These are phyloP conservation scores for Patiria pectinifera DNA, from an alignment of 53 echinoderm and acorn worm species.

Conservation along the genomic window DNA sequence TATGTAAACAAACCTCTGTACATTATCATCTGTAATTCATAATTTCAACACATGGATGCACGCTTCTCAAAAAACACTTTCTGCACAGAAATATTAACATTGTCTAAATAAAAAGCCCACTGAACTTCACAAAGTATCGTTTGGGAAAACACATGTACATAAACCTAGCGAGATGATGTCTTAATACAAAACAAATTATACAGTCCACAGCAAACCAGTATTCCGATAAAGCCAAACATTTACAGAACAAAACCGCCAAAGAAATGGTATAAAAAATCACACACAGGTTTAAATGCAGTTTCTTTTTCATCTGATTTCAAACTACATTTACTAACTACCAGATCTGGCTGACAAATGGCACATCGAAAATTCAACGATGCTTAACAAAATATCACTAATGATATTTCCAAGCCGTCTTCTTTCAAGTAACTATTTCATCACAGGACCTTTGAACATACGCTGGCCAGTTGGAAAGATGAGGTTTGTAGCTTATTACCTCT, in stretches of 20 bases:
- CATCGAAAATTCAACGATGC: too few relatives aligned
- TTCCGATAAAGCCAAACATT: slow-evolving; percentile 49
- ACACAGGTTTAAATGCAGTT: slow-evolving; percentile 29
- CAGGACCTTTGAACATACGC: too few relatives aligned
- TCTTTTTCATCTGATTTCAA: background rate
- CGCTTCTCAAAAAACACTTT: slow-evolving; percentile 16
- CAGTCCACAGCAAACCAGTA: slow-evolving; percentile 52
- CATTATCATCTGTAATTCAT: slow-evolving; percentile 6
- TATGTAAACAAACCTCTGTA: slow-evolving; percentile 55
- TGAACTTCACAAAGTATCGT: slow-evolving; percentile 8
- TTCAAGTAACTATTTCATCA: too few relatives aligned
- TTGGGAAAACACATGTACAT: slow-evolving; percentile 29
- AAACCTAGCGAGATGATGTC: slow-evolving; percentile 33
- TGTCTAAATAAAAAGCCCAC: slow-evolving; percentile 17
- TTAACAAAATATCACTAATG: too few relatives aligned
- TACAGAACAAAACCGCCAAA: slow-evolving; percentile 53
- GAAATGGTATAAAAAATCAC: slow-evolving; percentile 45
- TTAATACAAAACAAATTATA: slow-evolving; percentile 36
- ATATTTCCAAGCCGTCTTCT: too few relatives aligned
- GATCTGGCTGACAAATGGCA: too few relatives aligned
- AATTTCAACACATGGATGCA: slow-evolving; percentile 2
- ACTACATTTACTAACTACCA: background rate
- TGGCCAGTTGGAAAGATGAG: too few relatives aligned
- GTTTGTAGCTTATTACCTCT: too few relatives aligned
- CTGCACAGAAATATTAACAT: slow-evolving; percentile 10